Conservation (phyloP, 2,797 vertebrate genomes). For the Triplophysa bombifrons region DNA sequence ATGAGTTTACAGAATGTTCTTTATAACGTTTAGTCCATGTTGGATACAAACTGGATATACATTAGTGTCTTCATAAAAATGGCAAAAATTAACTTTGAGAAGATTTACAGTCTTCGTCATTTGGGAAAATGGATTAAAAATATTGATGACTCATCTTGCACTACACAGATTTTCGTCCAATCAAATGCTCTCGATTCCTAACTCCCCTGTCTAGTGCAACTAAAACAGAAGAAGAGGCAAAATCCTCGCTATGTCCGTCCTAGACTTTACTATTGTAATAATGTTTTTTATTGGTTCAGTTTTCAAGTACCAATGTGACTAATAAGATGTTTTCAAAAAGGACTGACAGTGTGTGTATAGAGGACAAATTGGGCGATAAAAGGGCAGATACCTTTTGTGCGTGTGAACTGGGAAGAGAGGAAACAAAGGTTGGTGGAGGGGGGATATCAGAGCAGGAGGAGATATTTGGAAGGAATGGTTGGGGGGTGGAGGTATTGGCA, state of each 20-base stretch:
- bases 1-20: not conserved
- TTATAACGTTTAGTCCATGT: no score
- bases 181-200: not conserved
- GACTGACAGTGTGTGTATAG: constrained; percentile 27
- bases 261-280: no score
- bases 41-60: no score
- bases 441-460: constrained; percentile 41
- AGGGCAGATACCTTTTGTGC: constrained; percentile 36
- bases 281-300: no score
- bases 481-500: constrained; percentile 52
- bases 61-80: no score
- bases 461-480: constrained; percentile 45
- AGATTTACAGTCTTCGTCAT: not conserved
- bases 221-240: no score
- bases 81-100: no score
- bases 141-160: not conserved
- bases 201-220: no score
- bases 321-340: constrained; percentile 20
- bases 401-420: constrained; percentile 4
- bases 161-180: not conserved
- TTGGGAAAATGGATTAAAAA: not conserved
- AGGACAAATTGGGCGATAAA: constrained; percentile 50
- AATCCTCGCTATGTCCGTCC: no score
- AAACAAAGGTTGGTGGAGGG: constrained; percentile 29
- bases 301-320: not conserved